Percentiles rank a stretch among this genome's conserved stretches.
phyloP scores from a whole-genome alignment of 2,888 invertebrate species.

The Drosophila borealis region DNA sequence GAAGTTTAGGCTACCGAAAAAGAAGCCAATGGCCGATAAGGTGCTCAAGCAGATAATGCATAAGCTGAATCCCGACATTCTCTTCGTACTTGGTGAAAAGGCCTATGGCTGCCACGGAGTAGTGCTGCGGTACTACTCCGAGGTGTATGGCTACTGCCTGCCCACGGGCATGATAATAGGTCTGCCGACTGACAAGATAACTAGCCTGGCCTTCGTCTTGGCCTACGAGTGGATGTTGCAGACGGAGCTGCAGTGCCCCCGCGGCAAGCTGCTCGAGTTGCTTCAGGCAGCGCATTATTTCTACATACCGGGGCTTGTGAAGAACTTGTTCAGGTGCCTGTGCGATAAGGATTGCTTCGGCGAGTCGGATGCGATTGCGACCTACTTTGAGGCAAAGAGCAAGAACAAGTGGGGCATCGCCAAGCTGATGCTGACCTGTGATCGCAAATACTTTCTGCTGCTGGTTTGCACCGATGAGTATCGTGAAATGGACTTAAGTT shows the following conservation, averaged over 20 bases:
- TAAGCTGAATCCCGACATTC: not conserved
- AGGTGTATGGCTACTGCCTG: not conserved
- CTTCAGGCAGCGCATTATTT: not conserved
- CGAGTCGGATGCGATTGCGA: not conserved
- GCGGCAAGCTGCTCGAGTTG: not conserved
- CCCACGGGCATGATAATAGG: not conserved
- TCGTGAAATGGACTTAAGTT: not conserved
- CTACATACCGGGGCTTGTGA: not conserved
- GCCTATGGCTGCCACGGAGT: not conserved
- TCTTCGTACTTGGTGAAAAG: not conserved
- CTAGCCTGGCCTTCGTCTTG: not conserved
- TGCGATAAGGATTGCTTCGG: not conserved
- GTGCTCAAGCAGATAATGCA: not conserved
- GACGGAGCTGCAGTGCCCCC: not conserved
- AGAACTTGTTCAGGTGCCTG: not conserved
- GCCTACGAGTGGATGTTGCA: not conserved
- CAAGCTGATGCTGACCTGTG: constrained; percentile 1
- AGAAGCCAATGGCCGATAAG: not conserved
- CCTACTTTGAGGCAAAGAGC: not conserved
- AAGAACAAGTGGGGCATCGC: not conserved
- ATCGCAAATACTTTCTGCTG: not conserved
- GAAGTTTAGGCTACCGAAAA: not conserved
- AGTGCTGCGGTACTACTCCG: not conserved
- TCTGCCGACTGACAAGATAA: not conserved
- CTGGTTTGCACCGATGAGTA: not conserved